These are phyloP conservation scores for Agrypnia vestita DNA, from an alignment of 1,140 invertebrate species.

Conservation along the genomic window DNA sequence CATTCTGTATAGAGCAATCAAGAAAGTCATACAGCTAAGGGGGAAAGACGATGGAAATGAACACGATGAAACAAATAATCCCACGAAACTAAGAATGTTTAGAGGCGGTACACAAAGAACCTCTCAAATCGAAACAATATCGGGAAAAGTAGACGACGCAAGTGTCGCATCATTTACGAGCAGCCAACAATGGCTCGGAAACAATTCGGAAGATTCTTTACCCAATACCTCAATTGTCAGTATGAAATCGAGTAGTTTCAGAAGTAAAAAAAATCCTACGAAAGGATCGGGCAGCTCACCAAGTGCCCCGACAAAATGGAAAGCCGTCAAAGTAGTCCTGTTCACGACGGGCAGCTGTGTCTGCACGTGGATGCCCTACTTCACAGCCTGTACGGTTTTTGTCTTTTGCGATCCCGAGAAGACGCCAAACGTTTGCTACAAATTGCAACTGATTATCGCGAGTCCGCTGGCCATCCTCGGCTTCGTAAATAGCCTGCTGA, in stretches of 20 bases:
- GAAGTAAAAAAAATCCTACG: background rate
- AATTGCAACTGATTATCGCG: constrained; percentile 68
- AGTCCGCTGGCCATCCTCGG: constrained; percentile 74
- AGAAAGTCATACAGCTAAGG: constrained; percentile 47
- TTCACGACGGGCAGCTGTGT: constrained; percentile 75
- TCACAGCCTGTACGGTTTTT: constrained; percentile 71
- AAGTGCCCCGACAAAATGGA: constrained; percentile 71
- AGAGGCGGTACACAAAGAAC: constrained; percentile 16
- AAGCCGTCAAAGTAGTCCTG: constrained; percentile 74
- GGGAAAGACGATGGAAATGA: constrained; percentile 7
- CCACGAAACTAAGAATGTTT: constrained; percentile 35
- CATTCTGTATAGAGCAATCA: constrained; percentile 61
- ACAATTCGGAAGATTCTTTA: background rate
- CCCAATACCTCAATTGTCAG: background rate
- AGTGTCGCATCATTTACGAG: background rate
- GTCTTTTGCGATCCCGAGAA: constrained; percentile 70
- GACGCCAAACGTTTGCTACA: constrained; percentile 67
- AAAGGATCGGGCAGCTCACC: background rate
- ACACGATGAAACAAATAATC: background rate
- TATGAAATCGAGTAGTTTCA: constrained; percentile 9
- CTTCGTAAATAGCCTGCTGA: constrained; percentile 79
- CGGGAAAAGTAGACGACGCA: background rate
- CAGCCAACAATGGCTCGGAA: background rate
- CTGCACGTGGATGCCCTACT: constrained; percentile 69
- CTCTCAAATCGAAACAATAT: background rate